phyloP scores from a whole-genome alignment of 2,888 invertebrate species.

The Hyalella azteca region DNA sequence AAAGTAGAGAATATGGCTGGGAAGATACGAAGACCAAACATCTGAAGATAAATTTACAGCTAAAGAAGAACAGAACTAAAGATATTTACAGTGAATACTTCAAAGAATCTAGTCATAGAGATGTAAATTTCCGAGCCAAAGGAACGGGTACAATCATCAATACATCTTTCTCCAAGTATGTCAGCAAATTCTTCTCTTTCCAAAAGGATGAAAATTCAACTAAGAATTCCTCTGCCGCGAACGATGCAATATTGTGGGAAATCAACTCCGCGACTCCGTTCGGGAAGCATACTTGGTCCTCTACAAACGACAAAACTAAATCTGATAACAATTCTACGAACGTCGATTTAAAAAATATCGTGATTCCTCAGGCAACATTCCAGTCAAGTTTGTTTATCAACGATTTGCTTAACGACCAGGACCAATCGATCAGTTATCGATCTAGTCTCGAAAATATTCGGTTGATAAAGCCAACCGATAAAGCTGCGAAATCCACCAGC shows the following conservation, averaged over 20 bases:
- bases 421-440: neutral
- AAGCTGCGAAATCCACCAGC: too few species aligned
- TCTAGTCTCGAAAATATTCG: neutral
- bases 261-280: neutral
- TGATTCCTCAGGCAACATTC: neutral
- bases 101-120: neutral
- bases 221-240: neutral
- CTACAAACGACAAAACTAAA: neutral
- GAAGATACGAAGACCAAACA: neutral
- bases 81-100: neutral
- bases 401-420: neutral
- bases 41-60: neutral
- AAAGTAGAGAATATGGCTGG: neutral
- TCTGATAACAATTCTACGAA: neutral
- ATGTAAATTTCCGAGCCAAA: neutral
- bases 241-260: neutral
- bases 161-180: neutral
- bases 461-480: neutral
- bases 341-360: neutral
- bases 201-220: neutral
- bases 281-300: slow-evolving; percentile 14
- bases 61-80: neutral
- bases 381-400: slow-evolving; percentile 8
- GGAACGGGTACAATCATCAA: neutral
- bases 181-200: neutral